Base-by-base conservation (phyloP, 2,797 vertebrate species). In the Lemur catta region DNA sequence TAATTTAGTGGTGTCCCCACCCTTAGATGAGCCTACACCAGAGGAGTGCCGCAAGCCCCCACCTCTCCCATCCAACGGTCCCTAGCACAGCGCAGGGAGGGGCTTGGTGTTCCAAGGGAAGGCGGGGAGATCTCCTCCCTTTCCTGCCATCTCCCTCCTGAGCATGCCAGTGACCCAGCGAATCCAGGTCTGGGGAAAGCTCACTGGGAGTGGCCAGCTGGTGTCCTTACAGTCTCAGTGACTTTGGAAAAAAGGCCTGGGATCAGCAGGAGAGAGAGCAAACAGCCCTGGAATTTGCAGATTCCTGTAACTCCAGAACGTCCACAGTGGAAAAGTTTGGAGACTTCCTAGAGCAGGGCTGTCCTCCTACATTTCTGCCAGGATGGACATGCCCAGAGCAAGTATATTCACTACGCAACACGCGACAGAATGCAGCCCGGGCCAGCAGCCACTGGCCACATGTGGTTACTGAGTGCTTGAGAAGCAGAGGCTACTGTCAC, bases 341-440 rank as follows among this genome's bases (percentile, higher is more conserved):
- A 48, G 84, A 43, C 1, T 61, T 28, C 22, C 43, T 5, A 17
- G n/a, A n/a, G 28, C 12, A 43, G 26, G 28, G 38, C 10, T 26
- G 43, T 11, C 67, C 65, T 22, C 2, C 11, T 10, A 48, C 57
- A 20, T 55, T 10, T 30, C 80, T 30, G 55, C n/a, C 24, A 4
- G 0, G 4, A 28, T 6, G 50, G 22, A 3, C 28, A 30, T 9
- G 18, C 1, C 24, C n/a, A 22, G 11, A 2, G 18, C 7, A 4
- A 3, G 48, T 17, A 3, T 4, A 22, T 0, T 10, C 2, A 0
- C 2, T 9, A 33, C 1, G 17, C 10, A 46, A 4, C 10, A 5
- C 0, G 2, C 9, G 0, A 0, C 3, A 8, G 2, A 30, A 4
- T 2, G 20, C 22, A n/a, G 43, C 5, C 4, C 14, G 1, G 9